These are phyloP conservation scores for Montipora sp. DNA, from an alignment of 64 coral and sea anemone genomes.

Conservation along the genomic window DNA sequence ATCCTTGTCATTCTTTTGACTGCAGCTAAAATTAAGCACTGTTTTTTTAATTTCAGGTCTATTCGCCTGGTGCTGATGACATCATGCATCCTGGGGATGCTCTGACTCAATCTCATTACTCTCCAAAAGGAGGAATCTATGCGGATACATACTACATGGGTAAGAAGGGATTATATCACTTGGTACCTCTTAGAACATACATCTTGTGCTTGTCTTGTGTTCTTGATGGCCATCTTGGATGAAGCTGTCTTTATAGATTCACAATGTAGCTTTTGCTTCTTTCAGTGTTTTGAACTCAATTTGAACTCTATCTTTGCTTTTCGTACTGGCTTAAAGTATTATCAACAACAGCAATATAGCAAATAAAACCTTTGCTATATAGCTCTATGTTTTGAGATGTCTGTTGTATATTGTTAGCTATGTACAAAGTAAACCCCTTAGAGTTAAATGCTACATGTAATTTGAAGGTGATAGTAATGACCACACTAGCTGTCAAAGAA, in stretches of 20 bases:
- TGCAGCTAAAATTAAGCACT: constrained; percentile 63
- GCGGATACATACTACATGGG: constrained; percentile 92
- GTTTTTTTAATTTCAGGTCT: constrained; percentile 81
- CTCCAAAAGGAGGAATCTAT: constrained; percentile 93
- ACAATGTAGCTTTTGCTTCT: background rate
- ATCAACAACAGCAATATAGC: background rate
- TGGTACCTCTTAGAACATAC: background rate
- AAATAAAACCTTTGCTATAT: background rate
- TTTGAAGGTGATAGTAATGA: background rate
- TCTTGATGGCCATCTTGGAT: constrained; percentile 25
- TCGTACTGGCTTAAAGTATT: background rate
- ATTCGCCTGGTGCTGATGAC: constrained; percentile 94
- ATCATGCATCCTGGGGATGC: constrained; percentile 94
- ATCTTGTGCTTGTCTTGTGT: constrained; percentile 11
- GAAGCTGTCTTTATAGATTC: constrained; percentile 1
- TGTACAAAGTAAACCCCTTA: background rate
- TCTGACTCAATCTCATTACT: constrained; percentile 92
- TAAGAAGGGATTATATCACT: constrained; percentile 65
- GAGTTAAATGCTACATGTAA: background rate
- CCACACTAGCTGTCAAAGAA: background rate
- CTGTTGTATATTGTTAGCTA: background rate
- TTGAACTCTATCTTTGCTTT: background rate
- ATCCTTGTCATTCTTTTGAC: constrained; percentile 62
- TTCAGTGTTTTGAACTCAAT: background rate
- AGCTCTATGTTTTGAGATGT: background rate